Evolutionary conservation across 2,797 vertebrate species (phyloP).

Genomic region (Thunnus albacares): DNA sequence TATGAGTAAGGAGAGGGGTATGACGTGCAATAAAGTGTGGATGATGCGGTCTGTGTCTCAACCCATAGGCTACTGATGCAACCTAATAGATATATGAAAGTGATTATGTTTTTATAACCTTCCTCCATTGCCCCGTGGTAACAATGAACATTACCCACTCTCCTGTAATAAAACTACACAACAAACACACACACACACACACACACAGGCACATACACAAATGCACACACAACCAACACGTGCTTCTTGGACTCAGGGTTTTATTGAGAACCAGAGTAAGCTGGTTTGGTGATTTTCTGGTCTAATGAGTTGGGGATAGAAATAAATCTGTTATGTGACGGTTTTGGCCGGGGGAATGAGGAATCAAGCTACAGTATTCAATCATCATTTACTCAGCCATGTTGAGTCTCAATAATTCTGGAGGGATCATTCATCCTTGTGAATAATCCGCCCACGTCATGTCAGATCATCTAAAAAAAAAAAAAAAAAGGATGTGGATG

Average conservation of each 20-base stretch:
- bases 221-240: neutral
- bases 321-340: constrained; percentile 60
- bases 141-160: neutral
- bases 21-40: no score
- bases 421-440: neutral
- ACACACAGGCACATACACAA: neutral
- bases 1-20: neutral
- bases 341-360: neutral
- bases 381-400: constrained; percentile 29
- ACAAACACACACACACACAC: neutral
- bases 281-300: constrained; percentile 55
- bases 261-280: constrained; percentile 44
- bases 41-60: no score
- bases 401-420: neutral
- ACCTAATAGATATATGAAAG: neutral
- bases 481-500: neutral
- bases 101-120: neutral
- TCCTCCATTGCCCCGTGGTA: neutral
- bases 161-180: neutral
- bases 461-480: neutral
- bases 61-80: neutral
- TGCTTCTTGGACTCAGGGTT: constrained; percentile 7
- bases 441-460: neutral
- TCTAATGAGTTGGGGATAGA: constrained; percentile 50
- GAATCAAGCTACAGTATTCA: constrained; percentile 16